phyloP scores from a whole-genome alignment of 2,888 invertebrate species.

The Aleiodes alternator region DNA sequence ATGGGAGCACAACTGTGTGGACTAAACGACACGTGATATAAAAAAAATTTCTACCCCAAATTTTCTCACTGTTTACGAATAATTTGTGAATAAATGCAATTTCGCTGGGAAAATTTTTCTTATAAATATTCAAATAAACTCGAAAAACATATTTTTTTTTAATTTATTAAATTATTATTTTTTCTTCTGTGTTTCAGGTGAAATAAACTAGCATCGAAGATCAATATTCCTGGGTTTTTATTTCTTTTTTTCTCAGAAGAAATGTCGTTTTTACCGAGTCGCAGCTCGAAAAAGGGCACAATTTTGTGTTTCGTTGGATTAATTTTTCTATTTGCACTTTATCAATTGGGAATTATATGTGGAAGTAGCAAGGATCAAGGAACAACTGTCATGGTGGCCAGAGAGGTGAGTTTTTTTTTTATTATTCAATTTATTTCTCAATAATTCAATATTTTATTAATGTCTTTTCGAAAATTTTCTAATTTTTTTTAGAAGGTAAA shows the following conservation, averaged over 20 bases:
- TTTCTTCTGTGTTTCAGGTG: slow-evolving; percentile 59
- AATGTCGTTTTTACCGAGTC: slow-evolving; percentile 74
- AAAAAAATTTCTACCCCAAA: slow-evolving; percentile 18
- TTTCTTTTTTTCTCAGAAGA: neutral
- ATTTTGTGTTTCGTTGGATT: slow-evolving; percentile 73
- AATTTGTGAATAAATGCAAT: too few species aligned
- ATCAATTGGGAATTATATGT: slow-evolving; percentile 75
- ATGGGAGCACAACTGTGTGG: slow-evolving; percentile 32
- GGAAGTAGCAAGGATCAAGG: slow-evolving; percentile 66
- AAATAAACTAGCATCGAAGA: slow-evolving; percentile 64
- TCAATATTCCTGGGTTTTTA: neutral
- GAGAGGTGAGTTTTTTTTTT: slow-evolving; percentile 69
- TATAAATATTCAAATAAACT: too few species aligned
- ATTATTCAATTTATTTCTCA: neutral
- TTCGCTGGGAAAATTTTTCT: too few species aligned
- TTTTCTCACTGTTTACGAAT: slow-evolving; percentile 55
- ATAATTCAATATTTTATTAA: neutral
- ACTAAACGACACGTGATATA: slow-evolving; percentile 28
- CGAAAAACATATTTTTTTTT: too few species aligned
- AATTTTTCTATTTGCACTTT: slow-evolving; percentile 72
- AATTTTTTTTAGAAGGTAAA: neutral
- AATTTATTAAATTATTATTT: neutral
- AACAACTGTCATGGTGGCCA: slow-evolving; percentile 73
- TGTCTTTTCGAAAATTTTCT: neutral
- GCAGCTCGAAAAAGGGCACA: slow-evolving; percentile 73